Evolutionary conservation across 2,797 vertebrate species (phyloP), one percentile per base, ranked within the genome.

Genomic region (Podargus strigoides): DNA sequence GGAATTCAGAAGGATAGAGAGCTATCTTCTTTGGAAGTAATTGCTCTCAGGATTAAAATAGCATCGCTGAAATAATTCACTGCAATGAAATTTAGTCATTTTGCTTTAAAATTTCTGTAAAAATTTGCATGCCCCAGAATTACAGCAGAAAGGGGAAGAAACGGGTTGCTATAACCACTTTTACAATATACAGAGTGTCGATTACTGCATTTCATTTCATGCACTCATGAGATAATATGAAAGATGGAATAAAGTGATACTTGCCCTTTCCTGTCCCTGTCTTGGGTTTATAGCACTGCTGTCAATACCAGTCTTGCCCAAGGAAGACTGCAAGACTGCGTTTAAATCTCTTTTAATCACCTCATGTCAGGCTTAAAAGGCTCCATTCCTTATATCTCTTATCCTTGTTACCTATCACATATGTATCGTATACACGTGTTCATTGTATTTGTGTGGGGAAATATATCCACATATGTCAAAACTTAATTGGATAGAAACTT

Each of bases 391-490:
- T 62, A 68, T 44, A 68, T 34, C 27, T 79, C 47, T 60, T 49
- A 18, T 36, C 42, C 30, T 76, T 3, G 0, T 67, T 94, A 77
- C 44, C 68, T 60, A 32, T 58, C 46, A 26, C 20, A 47, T 44
- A 17, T 1, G 0, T 72, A 27, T 32, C 11, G 3, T 27, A 44
- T 13, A 50, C 5, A 42, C 0, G 0, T 13, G 30, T 26, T 68
- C 13, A 14, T 10, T 60, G 34, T 39, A 49, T 82, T 87, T 82
- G 16, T 56, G 22, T 7, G 10, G 14, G 14, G 20, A 87, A 93
- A 85, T 70, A 72, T 1, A 84, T 27, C 28, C 15, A 1, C 11
- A 30, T 9, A 3, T 64, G 63, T 56, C 68, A 93, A 78, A 90
- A 20, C 7, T 41, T 80, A 72, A 41, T n/a, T 28, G 36, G 20